These are phyloP conservation scores for Eptesicus fuscus DNA, from an alignment of 2,113 vertebrate species.

Conservation along the genomic window DNA sequence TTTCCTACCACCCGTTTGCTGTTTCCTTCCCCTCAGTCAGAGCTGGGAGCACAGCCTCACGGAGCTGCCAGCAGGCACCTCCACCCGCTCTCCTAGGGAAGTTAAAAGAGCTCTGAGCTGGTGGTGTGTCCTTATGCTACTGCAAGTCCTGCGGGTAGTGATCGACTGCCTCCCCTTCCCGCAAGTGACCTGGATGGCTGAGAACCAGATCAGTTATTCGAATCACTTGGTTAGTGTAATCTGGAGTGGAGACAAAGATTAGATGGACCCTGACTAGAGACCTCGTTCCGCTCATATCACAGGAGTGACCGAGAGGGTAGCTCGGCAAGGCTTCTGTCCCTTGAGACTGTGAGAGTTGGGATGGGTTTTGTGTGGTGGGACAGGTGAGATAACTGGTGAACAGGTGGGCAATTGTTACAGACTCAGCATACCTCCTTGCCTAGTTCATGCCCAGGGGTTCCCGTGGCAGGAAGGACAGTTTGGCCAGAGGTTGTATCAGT, in stretches of 20 bases:
- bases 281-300: fast-evolving
- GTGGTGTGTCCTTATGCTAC: not conserved
- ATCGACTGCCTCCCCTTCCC: not conserved
- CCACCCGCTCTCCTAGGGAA: not conserved
- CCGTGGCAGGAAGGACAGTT: not conserved
- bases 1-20: not conserved
- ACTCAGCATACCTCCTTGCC: no score
- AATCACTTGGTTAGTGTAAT: not conserved
- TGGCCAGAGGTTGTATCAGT: not conserved
- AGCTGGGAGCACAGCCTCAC: not conserved
- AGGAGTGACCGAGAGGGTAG: not conserved
- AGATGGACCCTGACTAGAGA: not conserved
- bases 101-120: not conserved
- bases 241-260: not conserved
- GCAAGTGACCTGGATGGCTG: fast-evolving
- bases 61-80: no score
- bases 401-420: not conserved
- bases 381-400: not conserved
- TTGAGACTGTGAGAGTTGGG: not conserved
- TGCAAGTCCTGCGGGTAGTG: not conserved
- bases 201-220: not conserved
- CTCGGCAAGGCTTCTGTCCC: not conserved
- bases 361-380: no score
- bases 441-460: not conserved
- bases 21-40: not conserved